Evolutionary conservation across 1,140 invertebrate species (phyloP).

Genomic region (Pissodes strobi): DNA sequence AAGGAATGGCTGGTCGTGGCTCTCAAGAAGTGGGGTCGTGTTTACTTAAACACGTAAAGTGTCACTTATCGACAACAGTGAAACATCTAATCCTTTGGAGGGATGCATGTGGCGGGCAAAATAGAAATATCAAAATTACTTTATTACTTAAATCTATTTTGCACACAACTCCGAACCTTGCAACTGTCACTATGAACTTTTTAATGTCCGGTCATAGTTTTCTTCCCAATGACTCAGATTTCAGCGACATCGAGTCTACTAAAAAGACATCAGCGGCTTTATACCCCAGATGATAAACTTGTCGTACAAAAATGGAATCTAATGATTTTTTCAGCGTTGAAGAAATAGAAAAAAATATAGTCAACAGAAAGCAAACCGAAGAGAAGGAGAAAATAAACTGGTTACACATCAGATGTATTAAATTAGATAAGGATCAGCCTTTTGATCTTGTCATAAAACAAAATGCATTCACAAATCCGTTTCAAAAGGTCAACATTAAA

Average conservation of each 20-base stretch:
- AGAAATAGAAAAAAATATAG: conserved; percentile 13
- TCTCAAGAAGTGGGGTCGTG: conserved; percentile 53
- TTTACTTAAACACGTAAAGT: conserved; percentile 44
- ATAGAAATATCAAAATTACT: conserved; percentile 52
- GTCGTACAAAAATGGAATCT: conserved; percentile 42
- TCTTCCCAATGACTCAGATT: too few species aligned
- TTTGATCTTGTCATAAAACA: too few species aligned
- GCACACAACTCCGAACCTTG: too few species aligned
- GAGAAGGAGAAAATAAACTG: too few species aligned
- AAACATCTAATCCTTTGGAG: conserved; percentile 44
- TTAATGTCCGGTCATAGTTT: too few species aligned
- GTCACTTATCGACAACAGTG: conserved; percentile 35
- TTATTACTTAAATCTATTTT: conserved; percentile 48
- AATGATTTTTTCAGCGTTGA: too few species aligned
- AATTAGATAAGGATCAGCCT: too few species aligned
- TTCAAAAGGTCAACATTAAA: too few species aligned
- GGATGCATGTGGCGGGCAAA: conserved; percentile 54
- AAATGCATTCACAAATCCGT: too few species aligned
- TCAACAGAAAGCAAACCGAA: conserved; percentile 15
- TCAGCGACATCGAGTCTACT: conserved; percentile 47
- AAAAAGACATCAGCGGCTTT: conserved; percentile 44
- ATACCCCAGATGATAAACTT: conserved; percentile 41
- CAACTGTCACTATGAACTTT: too few species aligned
- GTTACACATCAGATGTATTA: neutral
- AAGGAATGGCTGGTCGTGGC: conserved; percentile 48